These are phyloP conservation scores for Tetrax tetrax DNA, from an alignment of 2,113 vertebrate genomes.

Conservation along the genomic window DNA sequence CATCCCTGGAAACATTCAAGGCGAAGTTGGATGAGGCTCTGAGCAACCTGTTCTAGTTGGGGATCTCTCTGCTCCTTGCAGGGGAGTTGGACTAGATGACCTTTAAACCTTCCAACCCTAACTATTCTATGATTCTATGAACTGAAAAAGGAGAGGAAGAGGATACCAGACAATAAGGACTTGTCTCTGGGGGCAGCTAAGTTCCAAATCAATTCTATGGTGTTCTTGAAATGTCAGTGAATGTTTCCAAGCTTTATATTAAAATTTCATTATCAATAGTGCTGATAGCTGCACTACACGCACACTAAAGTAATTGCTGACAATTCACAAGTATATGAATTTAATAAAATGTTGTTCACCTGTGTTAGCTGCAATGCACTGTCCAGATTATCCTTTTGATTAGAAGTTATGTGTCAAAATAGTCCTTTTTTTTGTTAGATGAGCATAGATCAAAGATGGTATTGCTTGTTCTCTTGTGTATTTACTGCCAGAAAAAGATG, in stretches of 20 bases:
- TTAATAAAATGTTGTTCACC: slow-evolving; percentile 71
- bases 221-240: slow-evolving; percentile 71
- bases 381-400: slow-evolving; percentile 58
- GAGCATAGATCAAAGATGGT: slow-evolving; percentile 21
- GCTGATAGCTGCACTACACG: slow-evolving; percentile 63
- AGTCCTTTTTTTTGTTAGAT: slow-evolving; percentile 39
- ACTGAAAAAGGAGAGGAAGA: not conserved
- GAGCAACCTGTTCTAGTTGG: too few relatives aligned
- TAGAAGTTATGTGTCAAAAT: slow-evolving; percentile 60
- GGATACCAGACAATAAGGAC: not conserved
- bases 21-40: too few relatives aligned
- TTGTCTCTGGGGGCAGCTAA: not conserved
- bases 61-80: too few relatives aligned
- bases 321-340: slow-evolving; percentile 68
- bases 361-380: slow-evolving; percentile 8
- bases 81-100: too few relatives aligned
- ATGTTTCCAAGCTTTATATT: slow-evolving; percentile 76
- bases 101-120: too few relatives aligned
- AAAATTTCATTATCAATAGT: slow-evolving; percentile 80
- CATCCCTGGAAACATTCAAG: too few relatives aligned
- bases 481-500: slow-evolving; percentile 39
- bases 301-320: slow-evolving; percentile 71
- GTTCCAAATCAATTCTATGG: slow-evolving; percentile 61
- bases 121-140: too few relatives aligned
- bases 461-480: slow-evolving; percentile 1